Base-by-base conservation (phyloP, 2,888 invertebrate species). In the Slavum lentiscoides region DNA sequence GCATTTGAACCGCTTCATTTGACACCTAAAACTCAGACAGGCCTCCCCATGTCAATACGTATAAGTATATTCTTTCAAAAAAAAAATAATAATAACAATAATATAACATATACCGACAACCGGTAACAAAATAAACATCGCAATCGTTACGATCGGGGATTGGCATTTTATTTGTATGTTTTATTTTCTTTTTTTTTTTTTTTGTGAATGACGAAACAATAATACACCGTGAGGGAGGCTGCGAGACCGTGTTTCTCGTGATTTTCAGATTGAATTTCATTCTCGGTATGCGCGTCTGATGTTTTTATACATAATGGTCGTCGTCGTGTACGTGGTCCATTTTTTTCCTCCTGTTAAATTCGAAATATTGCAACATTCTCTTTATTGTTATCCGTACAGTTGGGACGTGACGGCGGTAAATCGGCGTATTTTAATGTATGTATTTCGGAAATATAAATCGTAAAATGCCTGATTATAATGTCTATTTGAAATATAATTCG, bases 1-100 rank as follows among this genome's bases (percentile, higher is more conserved):
- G 53, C 74, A 37, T 74, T 64, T 55, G 53, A 74, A 74, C 53
- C 53, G 74, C 74, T 74, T 74, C 74, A 37, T 37, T 64, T 64
- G 64, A 74, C 74, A 64, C 37, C 53, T 37, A 64, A 64, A 74
- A 55, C 74, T 64, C 30, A 64, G 55, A 74, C 53, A 21, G 55
- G 64, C 53, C 64, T 64, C 37, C 37, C n/a, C 30, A 30, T 43
- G 64, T 64, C 53, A 64, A 17, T 74, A 37, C 30, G 30, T 30
- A n/a, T 74, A 64, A 64, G 62, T 62, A 74, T 74, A 62, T 19
- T 61, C 13, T 9, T 49, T 49, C n/a, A 43, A 61, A 73, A 13
- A 23, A 17, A 53, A 19, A 30, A 43, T 17, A 13, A 7, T 19
- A 19, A 66, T 66, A 23, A 69, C 17, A 55, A 43, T 23, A 59